Evolutionary conservation across 2,888 invertebrate species (phyloP), one percentile per base, ranked within the genome.

Genomic region (Fissipunctia ypsillon): DNA sequence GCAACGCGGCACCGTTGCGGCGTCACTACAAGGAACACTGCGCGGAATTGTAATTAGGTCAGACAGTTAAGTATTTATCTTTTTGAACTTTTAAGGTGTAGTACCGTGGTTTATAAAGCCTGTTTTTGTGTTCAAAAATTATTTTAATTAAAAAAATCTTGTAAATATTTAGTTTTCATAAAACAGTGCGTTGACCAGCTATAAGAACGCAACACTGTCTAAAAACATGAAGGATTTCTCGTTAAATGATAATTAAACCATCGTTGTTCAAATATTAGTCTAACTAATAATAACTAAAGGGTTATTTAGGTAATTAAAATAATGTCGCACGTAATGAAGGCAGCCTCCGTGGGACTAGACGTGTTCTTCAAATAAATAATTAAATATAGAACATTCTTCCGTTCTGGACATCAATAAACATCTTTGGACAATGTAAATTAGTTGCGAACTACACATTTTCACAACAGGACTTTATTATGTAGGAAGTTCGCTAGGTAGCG

Each of bases 1-100:
- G 12, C 7, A n/a, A 54, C n/a, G 9, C 50, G 50, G 59, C 38
- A 65, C 28, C 4, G 43, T 5, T 14, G 19, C 9, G 43, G 12
- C 16, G 12, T 28, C 25, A 28, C 45, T 19, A 19, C 31, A 64
- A 63, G 59, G 35, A 66, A 69, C 45, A 16, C 31, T 63, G 31
- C 68, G 43, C 31, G 59, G 69, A 60, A 70, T 65, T 50, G 35
- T 38, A 65, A 48, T 65, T 41, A 57, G 59, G 50, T 69, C 69
- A 56, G 28, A 54, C 68, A 43, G 68, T 63, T 59, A 63, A 25
- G 35, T 19, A 19, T 43, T 28, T n/a, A 10, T 54, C 19, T 19
- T 35, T 63, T 50, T 28, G 0, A 19, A 48, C 31, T 52, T 57
- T 54, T 43, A 61, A 50, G 10, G 19, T n/a, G 10, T 38, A 4